Evolutionary conservation across 2,113 vertebrate genomes (phyloP).

Genomic region (Dryoscopus gambensis): DNA sequence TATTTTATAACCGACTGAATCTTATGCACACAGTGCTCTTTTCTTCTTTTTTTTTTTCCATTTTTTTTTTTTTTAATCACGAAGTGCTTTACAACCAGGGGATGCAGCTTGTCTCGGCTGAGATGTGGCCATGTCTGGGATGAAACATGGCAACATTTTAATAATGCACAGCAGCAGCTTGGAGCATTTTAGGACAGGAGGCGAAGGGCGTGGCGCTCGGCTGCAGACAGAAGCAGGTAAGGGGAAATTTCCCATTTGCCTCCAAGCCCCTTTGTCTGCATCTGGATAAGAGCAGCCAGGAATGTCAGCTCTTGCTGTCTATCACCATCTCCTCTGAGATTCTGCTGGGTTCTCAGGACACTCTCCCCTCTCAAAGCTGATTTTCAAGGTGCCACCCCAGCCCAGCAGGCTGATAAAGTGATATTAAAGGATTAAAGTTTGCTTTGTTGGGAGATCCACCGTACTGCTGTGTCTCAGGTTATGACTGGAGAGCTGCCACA

Average conservation of each 20-base stretch:
- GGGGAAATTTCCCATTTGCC: not conserved
- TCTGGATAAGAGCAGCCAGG: not conserved
- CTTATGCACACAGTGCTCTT: not conserved
- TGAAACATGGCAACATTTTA: slow-evolving; percentile 34
- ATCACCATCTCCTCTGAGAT: not conserved
- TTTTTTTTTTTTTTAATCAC: not conserved
- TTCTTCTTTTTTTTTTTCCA: fast-evolving
- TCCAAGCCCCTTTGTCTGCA: not conserved
- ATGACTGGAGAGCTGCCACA: not conserved
- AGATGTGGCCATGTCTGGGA: not conserved
- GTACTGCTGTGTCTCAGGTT: not conserved
- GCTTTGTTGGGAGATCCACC: fast-evolving
- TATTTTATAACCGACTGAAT: not conserved
- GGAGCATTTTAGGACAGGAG: slow-evolving; percentile 18
- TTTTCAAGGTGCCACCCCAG: not conserved
- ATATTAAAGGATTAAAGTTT: not conserved
- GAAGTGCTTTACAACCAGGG: not conserved
- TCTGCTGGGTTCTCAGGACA: not conserved
- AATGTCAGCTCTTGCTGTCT: not conserved
- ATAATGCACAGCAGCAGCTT: slow-evolving; percentile 38
- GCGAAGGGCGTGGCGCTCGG: fast-evolving
- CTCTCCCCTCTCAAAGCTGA: not conserved
- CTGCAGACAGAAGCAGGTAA: not conserved
- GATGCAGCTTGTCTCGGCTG: not conserved
- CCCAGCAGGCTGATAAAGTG: not conserved